Evolutionary conservation across 2,888 invertebrate species (phyloP).

Genomic region (Myopa tessellatipennis): DNA sequence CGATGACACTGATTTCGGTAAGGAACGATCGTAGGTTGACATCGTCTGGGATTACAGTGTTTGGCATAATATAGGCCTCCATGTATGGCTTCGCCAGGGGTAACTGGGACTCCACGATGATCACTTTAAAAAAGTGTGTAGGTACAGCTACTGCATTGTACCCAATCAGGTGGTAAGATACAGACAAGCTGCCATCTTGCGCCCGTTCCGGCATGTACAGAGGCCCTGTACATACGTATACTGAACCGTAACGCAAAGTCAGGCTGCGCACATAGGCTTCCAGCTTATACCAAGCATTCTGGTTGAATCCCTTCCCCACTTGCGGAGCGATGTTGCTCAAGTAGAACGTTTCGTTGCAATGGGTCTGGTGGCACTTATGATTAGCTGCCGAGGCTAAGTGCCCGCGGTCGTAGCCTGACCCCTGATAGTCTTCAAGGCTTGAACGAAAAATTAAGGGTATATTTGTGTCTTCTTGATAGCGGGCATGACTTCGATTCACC

Average conservation of each 20-base stretch:
- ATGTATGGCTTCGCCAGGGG: constrained; percentile 78
- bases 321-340: constrained; percentile 96
- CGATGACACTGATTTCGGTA: constrained; percentile 90
- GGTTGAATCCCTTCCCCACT: constrained; percentile 90
- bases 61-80: constrained; percentile 94
- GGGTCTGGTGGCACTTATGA: constrained; percentile 80
- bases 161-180: constrained; percentile 93
- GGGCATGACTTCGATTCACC: constrained; percentile 80
- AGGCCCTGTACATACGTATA: constrained; percentile 92
- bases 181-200: constrained; percentile 76
- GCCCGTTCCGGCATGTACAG: constrained; percentile 85
- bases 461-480: constrained; percentile 84
- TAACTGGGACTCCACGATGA: constrained; percentile 76
- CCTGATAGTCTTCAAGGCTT: constrained; percentile 83
- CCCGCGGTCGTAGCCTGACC: constrained; percentile 92
- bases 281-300: constrained; percentile 88
- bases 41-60: constrained; percentile 80
- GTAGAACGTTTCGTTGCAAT: constrained; percentile 90
- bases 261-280: constrained; percentile 85
- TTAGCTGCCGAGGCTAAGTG: constrained; percentile 98
- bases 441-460: constrained; percentile 86
- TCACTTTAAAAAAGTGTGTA: constrained; percentile 97
- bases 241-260: constrained; percentile 77
- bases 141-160: constrained; percentile 93
- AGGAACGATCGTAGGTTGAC: constrained; percentile 79